Evolutionary conservation across 92 coral and sea anemone genomes (phyloP), one percentile per base, ranked within the genome.

Genomic region (Porites cylindrica): DNA sequence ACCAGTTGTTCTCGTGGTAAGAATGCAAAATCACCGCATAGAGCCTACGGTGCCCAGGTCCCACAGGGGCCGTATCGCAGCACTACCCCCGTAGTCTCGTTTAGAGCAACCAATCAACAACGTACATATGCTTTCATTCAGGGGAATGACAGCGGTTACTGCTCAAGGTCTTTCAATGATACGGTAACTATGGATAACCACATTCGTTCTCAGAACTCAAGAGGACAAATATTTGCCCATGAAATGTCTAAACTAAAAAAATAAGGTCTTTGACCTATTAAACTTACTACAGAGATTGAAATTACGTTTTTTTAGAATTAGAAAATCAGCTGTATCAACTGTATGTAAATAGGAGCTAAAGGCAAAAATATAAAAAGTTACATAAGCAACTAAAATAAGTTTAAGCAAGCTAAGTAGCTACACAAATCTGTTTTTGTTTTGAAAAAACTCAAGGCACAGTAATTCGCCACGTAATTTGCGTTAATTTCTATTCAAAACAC

Each of bases 101-200:
- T 93, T 78, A 77, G 83, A 9, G 86, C 79, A 72, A 89, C 93
- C 76, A 75, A 83, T 71, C 92, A 95, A 52, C 90, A 91, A 70
- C 88, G 89, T 53, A 85, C 87, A 20, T 95, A 94, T 60, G 90
- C 93, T 53, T 77, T 83, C 63, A 72, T 78, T n/a, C 96, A 95
- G 52, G 91, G 77, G 51, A 93, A 92, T 88, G 89, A 88, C 84
- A 83, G 98, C 87, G 94, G 93, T 20, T 90, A 76, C 59, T 94
- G 96, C 60, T 90, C 94, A 20, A 92, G 94, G 10, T 78, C 92
- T 66, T 91, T 93, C 74, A 82, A 86, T 63, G 93, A 93, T 47
- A 91, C 96, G 51, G 80, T 92, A 18, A 91, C 96, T 20, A 50
- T 91, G 32, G 86, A 93, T 85, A 95, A 89, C 70, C 96, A 95